Percentiles rank a stretch among this genome's conserved stretches.
Conservation (phyloP, 1,140 invertebrate genomes). For the Anastrepha ludens region DNA sequence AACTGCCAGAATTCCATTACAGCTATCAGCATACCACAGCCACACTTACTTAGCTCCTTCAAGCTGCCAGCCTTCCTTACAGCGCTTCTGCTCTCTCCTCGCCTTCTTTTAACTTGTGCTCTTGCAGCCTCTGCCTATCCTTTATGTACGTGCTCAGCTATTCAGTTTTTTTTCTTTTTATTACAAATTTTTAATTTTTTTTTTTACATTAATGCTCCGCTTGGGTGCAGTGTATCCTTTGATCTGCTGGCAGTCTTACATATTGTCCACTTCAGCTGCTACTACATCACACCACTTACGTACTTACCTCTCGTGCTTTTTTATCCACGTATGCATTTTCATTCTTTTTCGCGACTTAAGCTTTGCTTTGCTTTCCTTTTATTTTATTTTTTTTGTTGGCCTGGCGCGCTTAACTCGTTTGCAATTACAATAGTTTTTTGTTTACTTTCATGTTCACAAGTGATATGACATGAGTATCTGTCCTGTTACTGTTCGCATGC, state of each 20-base stretch:
- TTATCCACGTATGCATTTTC: background rate
- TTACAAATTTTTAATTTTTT: background rate
- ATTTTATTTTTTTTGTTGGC: background rate
- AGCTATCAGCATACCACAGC: too few species aligned
- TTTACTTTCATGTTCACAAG: conserved; percentile 47
- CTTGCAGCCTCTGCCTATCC: too few species aligned
- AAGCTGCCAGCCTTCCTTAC: too few species aligned
- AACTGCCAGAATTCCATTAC: too few species aligned
- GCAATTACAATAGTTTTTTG: conserved; percentile 51
- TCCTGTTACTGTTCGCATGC: background rate
- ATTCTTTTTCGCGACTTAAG: background rate
- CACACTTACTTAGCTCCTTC: too few species aligned
- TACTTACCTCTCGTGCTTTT: background rate
- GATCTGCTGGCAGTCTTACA: background rate
- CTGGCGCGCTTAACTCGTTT: conserved; percentile 30
- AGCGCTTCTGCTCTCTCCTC: background rate
- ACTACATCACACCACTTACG: conserved; percentile 1
- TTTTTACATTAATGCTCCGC: background rate
- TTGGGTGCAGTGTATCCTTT: background rate
- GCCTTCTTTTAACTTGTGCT: background rate
- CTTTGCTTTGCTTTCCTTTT: background rate
- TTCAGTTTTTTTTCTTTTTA: background rate
- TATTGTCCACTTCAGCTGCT: conserved; percentile 31
- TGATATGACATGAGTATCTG: conserved; percentile 51
- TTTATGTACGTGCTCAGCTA: background rate